Evolutionary conservation across 2,797 vertebrate genomes (phyloP).

Genomic region (Myripristis murdjan): DNA sequence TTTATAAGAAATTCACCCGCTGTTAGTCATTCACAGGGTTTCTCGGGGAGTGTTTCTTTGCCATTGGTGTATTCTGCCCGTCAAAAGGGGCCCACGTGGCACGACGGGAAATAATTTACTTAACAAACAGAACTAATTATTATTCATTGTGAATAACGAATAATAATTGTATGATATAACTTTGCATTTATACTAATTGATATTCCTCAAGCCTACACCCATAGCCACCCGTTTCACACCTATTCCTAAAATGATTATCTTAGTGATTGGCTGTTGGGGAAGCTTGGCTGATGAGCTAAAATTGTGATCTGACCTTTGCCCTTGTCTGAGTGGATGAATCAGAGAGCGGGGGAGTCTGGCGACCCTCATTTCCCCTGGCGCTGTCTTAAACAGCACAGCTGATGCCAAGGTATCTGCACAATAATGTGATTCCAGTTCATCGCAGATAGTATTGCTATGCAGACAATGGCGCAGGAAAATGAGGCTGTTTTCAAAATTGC

Average conservation of each 20-base stretch:
- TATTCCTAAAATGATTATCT: constrained; percentile 45
- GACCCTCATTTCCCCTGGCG: constrained; percentile 74
- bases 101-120: constrained; percentile 7
- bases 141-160: constrained; percentile 22
- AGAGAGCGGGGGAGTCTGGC: constrained; percentile 45
- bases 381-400: constrained; percentile 64
- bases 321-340: constrained; percentile 67
- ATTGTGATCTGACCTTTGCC: constrained; percentile 64
- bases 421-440: constrained; percentile 76
- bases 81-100: constrained; percentile 4
- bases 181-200: constrained; percentile 28
- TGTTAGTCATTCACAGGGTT: constrained; percentile 19
- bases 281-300: constrained; percentile 58
- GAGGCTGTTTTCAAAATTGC: constrained; percentile 76
- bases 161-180: constrained; percentile 9
- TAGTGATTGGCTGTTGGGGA: constrained; percentile 47
- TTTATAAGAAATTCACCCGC: neutral
- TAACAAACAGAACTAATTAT: constrained; percentile 15
- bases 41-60: constrained; percentile 21
- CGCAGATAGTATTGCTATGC: constrained; percentile 65
- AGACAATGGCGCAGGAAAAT: constrained; percentile 74
- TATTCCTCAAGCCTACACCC: constrained; percentile 28
- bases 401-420: constrained; percentile 70
- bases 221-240: constrained; percentile 28
- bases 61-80: neutral